Base-by-base conservation (phyloP, 2,888 invertebrate species). In the Pseudoips prasinana region DNA sequence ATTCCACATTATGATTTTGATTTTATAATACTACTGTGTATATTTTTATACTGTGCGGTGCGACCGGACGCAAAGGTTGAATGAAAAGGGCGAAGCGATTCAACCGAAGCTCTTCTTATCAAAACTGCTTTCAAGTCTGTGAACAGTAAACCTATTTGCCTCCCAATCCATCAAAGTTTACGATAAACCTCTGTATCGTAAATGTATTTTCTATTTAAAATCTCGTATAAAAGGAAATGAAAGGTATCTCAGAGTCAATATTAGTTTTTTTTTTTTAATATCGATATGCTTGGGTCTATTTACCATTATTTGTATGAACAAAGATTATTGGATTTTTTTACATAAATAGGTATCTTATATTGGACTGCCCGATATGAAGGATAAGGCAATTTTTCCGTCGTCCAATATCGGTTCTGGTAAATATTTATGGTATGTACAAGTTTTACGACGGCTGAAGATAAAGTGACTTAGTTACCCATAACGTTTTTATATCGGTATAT, bases 61-160 rank as follows among this genome's bases (percentile, higher is more conserved):
- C 46, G 43, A 32, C 50, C 52, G 54, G 39, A 49, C 46, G 52
- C 44, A 48, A 57, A 60, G 58, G 62, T 62, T 62, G 55, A 55
- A 63, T 58, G 35, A 49, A 47, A 55, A 52, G 54, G 49, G 50
- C 51, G 51, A 58, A 48, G 49, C 54, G 14, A 14, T 14, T 14
- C 14, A 14, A 14, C 3, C 5, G 14, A 14, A 53, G 46, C 56
- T 53, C 55, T n/a, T 48, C 62, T 65, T 67, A 68, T 69, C 67
- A 65, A 64, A 54, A 65, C 57, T 60, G 60, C 63, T 67, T 67
- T 68, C 67, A 53, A 64, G 61, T 64, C 63, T 47, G 33, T 59
- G 58, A 57, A 46, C 62, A 63, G 54, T 46, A 58, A 58, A 56
- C 58, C 50, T 69, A 69, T 66, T 70, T 65, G 56, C 60, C 53